Evolutionary conservation across 2,797 vertebrate species (phyloP).

Genomic region (Coranthus polyacanthus): DNA sequence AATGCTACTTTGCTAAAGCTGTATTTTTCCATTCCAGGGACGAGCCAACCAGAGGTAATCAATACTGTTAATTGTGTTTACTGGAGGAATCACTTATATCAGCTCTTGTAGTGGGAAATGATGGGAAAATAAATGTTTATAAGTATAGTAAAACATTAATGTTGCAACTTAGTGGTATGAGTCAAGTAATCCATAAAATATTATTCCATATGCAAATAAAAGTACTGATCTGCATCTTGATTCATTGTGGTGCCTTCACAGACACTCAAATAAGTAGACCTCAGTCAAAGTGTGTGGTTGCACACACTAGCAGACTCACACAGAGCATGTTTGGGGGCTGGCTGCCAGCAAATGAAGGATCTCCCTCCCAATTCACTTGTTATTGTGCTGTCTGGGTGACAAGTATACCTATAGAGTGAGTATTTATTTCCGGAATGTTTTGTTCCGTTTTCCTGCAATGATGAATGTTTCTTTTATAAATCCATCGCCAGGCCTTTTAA

Average conservation of each 20-base stretch:
- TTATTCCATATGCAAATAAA: constrained; percentile 33
- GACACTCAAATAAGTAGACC: constrained; percentile 26
- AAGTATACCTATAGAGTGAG: constrained; percentile 92
- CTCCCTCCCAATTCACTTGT: constrained; percentile 97
- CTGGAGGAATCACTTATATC: constrained; percentile 60
- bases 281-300: constrained; percentile 5
- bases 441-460: constrained; percentile 98
- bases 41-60: constrained; percentile 59
- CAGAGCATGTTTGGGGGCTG: constrained; percentile 84
- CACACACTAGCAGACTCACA: constrained; percentile 45
- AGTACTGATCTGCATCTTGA: constrained; percentile 25
- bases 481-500: constrained; percentile 89
- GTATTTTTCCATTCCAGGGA: constrained; percentile 67
- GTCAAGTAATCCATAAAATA: background rate
- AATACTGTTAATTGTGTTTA: constrained; percentile 81
- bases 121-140: constrained; percentile 31
- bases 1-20: constrained; percentile 64
- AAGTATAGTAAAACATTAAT: constrained; percentile 23
- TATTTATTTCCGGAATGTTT: constrained; percentile 96
- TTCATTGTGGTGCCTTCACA: constrained; percentile 21
- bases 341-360: constrained; percentile 92
- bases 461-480: constrained; percentile 94
- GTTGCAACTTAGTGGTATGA: constrained; percentile 1
- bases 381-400: constrained; percentile 91
- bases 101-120: constrained; percentile 48